Evolutionary conservation across 1,140 invertebrate genomes (phyloP).

Genomic region (Zelostemma sp.): DNA sequence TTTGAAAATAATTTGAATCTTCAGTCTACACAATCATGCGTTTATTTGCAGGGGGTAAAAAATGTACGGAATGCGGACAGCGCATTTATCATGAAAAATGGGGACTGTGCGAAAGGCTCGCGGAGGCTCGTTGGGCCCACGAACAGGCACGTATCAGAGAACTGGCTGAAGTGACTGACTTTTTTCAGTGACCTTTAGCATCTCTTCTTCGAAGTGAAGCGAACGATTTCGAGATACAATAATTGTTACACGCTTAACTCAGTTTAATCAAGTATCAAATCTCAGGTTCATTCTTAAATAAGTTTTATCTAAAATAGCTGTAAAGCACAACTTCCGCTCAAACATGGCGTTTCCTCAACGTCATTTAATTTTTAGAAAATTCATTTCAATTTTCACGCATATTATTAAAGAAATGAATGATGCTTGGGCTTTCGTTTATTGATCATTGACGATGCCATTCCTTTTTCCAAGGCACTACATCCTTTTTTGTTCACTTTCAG

Average conservation of each 20-base stretch:
- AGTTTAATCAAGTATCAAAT: too few species aligned
- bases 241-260: too few species aligned
- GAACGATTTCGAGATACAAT: too few species aligned
- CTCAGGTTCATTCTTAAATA: neutral
- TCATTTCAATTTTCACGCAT: too few species aligned
- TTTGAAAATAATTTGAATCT: too few species aligned
- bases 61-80: conserved; percentile 74
- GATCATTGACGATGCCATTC: conserved; percentile 1
- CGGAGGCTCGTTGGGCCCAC: conserved; percentile 83
- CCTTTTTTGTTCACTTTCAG: conserved; percentile 9
- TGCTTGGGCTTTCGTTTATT: neutral
- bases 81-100: conserved; percentile 83
- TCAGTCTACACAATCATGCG: too few species aligned
- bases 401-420: neutral
- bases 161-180: conserved; percentile 81
- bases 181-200: conserved; percentile 71
- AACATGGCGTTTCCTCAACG: neutral
- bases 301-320: neutral
- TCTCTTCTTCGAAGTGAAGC: too few species aligned
- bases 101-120: conserved; percentile 78
- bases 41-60: conserved; percentile 79
- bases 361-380: neutral
- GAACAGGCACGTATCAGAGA: conserved; percentile 82
- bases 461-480: neutral
- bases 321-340: neutral